These are phyloP conservation scores for Ceratotherium simum DNA, from an alignment of 2,113 vertebrate species.

Conservation along the genomic window DNA sequence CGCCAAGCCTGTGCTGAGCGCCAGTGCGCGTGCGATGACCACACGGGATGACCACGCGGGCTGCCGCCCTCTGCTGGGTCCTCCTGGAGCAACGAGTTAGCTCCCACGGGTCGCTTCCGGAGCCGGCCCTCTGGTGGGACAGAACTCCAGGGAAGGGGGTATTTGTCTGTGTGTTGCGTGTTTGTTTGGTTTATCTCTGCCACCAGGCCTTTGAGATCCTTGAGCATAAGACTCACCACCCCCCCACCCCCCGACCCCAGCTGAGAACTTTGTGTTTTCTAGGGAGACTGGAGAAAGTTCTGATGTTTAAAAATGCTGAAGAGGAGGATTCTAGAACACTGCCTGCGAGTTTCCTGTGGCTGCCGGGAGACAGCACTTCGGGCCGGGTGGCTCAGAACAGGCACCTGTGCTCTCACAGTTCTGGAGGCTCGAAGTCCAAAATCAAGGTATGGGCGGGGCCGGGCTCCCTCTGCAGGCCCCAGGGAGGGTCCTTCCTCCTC, in stretches of 20 bases:
- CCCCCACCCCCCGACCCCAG: background rate
- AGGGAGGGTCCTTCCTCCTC: background rate
- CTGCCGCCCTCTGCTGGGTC: background rate
- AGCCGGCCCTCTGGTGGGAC: background rate
- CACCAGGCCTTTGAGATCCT: background rate
- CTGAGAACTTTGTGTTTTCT: background rate
- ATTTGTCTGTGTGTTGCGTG: background rate
- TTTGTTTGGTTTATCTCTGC: background rate
- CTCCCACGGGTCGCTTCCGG: background rate
- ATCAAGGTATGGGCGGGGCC: background rate
- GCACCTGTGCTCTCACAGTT: background rate
- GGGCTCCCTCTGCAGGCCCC: background rate
- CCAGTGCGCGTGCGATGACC: background rate
- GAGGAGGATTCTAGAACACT: background rate
- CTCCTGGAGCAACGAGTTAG: background rate
- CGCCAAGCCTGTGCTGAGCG: background rate
- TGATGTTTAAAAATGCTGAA: background rate
- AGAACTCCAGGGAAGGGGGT: background rate
- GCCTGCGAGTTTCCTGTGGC: background rate
- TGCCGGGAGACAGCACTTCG: background rate
- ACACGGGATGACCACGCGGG: background rate
- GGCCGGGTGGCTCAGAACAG: background rate
- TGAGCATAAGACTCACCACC: background rate
- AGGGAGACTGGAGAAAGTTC: background rate
- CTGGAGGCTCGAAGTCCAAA: background rate